These are phyloP conservation scores for Drosophila mayaguana DNA, from an alignment of 2,888 invertebrate species.

Conservation along the genomic window DNA sequence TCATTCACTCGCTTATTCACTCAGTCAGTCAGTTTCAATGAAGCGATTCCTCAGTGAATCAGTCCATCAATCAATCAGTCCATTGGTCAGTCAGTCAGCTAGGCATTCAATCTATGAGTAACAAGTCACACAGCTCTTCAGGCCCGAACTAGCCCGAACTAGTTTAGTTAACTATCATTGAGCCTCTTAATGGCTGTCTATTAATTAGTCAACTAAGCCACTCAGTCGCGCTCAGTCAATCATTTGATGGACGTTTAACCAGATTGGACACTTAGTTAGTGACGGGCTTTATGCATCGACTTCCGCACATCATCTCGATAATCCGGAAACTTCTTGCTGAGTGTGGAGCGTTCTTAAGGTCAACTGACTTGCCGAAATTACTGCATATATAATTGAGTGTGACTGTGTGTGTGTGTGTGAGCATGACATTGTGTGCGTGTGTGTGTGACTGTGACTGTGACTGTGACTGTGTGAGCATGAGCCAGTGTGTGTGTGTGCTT, in stretches of 20 bases:
- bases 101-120: too few species aligned
- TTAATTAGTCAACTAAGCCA: neutral
- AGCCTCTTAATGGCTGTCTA: neutral
- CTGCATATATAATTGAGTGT: conserved; percentile 10
- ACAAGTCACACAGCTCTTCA: too few species aligned
- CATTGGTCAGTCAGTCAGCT: neutral
- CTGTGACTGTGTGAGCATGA: neutral
- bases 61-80: neutral
- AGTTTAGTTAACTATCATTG: too few species aligned
- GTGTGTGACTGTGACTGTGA: conserved; percentile 1
- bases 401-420: neutral
- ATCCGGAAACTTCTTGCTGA: conserved; percentile 14
- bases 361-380: conserved; percentile 24
- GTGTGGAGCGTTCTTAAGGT: neutral
- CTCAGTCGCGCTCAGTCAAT: too few species aligned
- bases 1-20: neutral
- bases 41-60: neutral
- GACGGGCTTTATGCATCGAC: neutral
- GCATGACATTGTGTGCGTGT: neutral
- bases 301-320: neutral
- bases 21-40: neutral
- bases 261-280: neutral
- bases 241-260: neutral
- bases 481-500: neutral
- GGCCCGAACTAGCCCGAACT: too few species aligned